Conservation (phyloP, 2,113 vertebrate species). For the Toxostoma redivivum region DNA sequence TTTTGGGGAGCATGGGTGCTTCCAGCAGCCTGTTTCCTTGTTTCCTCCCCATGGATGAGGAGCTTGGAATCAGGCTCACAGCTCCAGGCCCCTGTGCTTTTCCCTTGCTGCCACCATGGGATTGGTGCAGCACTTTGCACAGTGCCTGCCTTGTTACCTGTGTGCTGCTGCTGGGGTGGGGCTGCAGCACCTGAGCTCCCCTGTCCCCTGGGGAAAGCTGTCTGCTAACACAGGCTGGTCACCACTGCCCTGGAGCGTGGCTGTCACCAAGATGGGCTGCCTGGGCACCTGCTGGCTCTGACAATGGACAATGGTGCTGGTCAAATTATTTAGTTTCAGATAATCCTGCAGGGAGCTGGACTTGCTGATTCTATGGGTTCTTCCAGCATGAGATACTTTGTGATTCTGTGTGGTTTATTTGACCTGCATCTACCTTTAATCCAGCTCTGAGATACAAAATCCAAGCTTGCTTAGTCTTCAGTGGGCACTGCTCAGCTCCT, state of each 20-base stretch:
- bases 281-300: background rate
- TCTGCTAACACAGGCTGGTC: background rate
- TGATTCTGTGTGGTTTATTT: background rate
- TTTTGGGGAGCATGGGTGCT: background rate
- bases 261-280: background rate
- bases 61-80: background rate
- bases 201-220: background rate
- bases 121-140: background rate
- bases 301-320: fast-evolving
- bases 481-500: background rate
- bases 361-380: background rate
- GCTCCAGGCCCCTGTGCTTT: background rate
- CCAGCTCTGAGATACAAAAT: background rate
- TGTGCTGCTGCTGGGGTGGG: background rate
- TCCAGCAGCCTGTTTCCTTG: background rate
- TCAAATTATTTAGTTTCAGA: background rate
- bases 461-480: background rate
- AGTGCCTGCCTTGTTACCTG: no score
- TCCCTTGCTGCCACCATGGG: background rate
- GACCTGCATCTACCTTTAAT: background rate
- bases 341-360: background rate
- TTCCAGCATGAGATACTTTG: background rate
- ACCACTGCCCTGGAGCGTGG: background rate
- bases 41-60: background rate
- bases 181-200: background rate